Percentiles rank a stretch among this genome's conserved stretches.
Evolutionary conservation across 2,113 vertebrate species (phyloP).

Genomic region (Mesitornis unicolor): DNA sequence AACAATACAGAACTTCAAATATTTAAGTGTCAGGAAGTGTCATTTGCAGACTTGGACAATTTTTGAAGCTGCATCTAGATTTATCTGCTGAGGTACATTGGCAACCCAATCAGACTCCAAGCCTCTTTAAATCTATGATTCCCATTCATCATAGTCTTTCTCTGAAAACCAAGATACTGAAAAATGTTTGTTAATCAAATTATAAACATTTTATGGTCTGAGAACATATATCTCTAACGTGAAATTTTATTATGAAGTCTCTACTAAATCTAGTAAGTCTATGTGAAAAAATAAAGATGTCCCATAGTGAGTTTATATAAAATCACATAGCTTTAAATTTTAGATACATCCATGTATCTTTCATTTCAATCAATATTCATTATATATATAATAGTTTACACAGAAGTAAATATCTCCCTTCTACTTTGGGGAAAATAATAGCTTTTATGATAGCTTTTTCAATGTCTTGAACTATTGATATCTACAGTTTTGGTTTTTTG

Average conservation of each 20-base stretch:
- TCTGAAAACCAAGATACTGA: neutral
- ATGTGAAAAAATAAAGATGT: neutral
- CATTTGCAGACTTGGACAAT: neutral
- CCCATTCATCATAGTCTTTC: neutral
- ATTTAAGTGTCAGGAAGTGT: neutral
- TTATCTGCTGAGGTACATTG: neutral
- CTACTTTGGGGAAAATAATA: neutral
- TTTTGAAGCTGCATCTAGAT: neutral
- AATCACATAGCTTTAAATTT: neutral
- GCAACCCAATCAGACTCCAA: neutral
- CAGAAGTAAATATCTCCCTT: neutral
- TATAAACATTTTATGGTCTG: neutral
- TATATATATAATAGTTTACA: neutral
- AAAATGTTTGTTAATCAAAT: neutral
- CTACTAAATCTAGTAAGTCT: neutral
- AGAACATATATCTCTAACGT: neutral
- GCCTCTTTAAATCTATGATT: neutral
- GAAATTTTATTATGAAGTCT: neutral
- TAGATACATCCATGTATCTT: neutral
- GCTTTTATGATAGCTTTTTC: neutral
- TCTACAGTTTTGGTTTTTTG: neutral
- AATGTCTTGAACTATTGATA: neutral
- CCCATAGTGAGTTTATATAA: neutral
- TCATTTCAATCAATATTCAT: neutral
- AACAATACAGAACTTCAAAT: neutral